Evolutionary conservation across 2,797 vertebrate genomes (phyloP).

Genomic region (Mormyrops attenuatus): DNA sequence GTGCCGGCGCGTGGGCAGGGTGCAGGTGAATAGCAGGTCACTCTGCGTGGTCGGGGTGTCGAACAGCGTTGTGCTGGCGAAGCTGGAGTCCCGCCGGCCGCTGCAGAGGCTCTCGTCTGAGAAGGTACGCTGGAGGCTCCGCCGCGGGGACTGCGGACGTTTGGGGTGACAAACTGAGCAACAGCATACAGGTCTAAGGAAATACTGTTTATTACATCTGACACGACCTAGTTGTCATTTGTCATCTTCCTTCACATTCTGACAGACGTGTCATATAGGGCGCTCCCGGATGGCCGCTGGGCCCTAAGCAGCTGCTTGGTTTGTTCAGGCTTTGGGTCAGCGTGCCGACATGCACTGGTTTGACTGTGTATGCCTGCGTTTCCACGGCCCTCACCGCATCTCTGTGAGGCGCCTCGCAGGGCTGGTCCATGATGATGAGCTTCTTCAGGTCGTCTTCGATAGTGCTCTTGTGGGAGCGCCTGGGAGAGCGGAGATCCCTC

Average conservation of each 20-base stretch:
- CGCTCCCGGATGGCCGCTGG: neutral
- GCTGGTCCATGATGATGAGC: conserved; percentile 87
- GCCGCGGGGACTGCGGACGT: conserved; percentile 66
- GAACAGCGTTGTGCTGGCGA: conserved; percentile 52
- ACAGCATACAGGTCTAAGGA: neutral
- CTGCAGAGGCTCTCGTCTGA: conserved; percentile 89
- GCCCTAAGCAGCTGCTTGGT: neutral
- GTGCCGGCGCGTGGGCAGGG: conserved; percentile 74
- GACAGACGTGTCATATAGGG: neutral
- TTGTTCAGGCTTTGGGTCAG: too few relatives aligned
- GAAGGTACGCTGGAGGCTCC: conserved; percentile 78
- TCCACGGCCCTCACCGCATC: conserved; percentile 55
- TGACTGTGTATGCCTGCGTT: neutral
- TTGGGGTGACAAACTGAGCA: neutral
- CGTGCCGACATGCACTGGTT: neutral
- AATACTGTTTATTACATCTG: neutral
- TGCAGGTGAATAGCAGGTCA: conserved; percentile 78
- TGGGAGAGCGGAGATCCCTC: conserved; percentile 82
- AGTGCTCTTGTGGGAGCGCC: conserved; percentile 80
- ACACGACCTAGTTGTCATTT: neutral
- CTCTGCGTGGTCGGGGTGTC: conserved; percentile 60
- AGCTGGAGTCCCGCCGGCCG: conserved; percentile 73
- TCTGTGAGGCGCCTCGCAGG: conserved; percentile 57
- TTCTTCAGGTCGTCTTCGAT: conserved; percentile 89
- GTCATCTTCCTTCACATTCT: neutral